Base-by-base conservation (phyloP, 2,113 vertebrate genomes). In the Charadrius vociferus region DNA sequence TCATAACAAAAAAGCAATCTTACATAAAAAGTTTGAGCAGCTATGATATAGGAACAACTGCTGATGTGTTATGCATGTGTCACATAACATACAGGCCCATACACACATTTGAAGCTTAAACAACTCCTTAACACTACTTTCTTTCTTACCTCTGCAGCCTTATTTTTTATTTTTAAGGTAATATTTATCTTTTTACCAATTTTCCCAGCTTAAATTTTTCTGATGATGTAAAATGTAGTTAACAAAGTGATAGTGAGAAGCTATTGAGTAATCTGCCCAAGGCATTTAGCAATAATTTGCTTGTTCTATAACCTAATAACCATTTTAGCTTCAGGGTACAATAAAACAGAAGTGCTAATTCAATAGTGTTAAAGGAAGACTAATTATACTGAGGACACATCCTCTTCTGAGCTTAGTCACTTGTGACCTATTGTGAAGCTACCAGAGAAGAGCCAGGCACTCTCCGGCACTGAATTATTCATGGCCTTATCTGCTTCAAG, bases 221-320 rank as follows among this genome's bases (percentile, higher is more conserved):
- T 88, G 41, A 61, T 94, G 45, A 97, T 4, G 15, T 92, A 81
- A 92, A 62, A 71, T 81, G 59, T 56, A 67, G 75, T 91, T 97
- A 90, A 86, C 91, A 92, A 74, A 97, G 86, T 95, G 81, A 81
- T 72, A 93, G 93, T 84, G 84, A 97, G 88, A 93, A 84, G 58
- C 27, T 98, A 94, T 75, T 93, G 89, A 96, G 95, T 91, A 95
- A 95, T 93, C 92, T 95, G 93, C 90, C 67, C 34, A 65, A 95
- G 95, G 95, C 86, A 65, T 96, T 97, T 91, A 95, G 84, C 88
- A 95, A 97, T 97, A 95, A 97, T 97, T 96, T 97, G 88, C 95
- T 98, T 98, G 86, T 97, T 98, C 98, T 96, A 82, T 98, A 95
- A 97, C 82, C 95, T 97, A 97, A 97, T 95, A 97, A 97, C 85